These are phyloP conservation scores for Leptinotarsa defecta DNA, from an alignment of 1,140 invertebrate genomes.

Conservation along the genomic window DNA sequence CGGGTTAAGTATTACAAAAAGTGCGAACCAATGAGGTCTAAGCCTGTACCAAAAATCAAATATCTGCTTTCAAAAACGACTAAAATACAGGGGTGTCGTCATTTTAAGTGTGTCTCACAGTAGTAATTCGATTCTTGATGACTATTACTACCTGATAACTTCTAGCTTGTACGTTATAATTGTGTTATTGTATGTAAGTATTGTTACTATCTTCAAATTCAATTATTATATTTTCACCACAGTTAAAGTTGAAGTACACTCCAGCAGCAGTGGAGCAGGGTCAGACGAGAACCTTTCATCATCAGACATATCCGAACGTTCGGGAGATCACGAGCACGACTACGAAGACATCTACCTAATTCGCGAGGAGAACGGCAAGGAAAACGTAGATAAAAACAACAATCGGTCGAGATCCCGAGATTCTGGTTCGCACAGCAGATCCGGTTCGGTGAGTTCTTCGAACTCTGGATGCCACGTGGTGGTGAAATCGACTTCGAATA, in stretches of 20 bases:
- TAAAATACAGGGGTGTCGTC: too few relatives aligned
- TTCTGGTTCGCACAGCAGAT: slow-evolving; percentile 71
- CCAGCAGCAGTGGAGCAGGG: slow-evolving; percentile 63
- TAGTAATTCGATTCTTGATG: too few relatives aligned
- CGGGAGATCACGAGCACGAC: slow-evolving; percentile 66
- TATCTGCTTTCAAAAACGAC: too few relatives aligned
- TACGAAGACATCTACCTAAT: slow-evolving; percentile 77
- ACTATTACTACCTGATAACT: too few relatives aligned
- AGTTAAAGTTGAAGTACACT: slow-evolving; percentile 71
- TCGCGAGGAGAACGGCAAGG: slow-evolving; percentile 60
- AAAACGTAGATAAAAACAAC: slow-evolving; percentile 35
- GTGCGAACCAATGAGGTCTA: too few relatives aligned
- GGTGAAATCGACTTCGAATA: slow-evolving; percentile 43
- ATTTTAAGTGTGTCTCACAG: too few relatives aligned
- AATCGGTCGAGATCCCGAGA: slow-evolving; percentile 62
- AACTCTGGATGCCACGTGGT: slow-evolving; percentile 54
- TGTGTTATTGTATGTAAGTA: background rate
- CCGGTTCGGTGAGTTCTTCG: slow-evolving; percentile 63
- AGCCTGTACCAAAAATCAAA: too few relatives aligned
- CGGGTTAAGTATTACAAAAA: too few relatives aligned
- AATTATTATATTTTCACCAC: slow-evolving; percentile 42
- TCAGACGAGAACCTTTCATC: slow-evolving; percentile 65
- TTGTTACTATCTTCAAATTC: background rate
- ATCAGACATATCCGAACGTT: slow-evolving; percentile 59
- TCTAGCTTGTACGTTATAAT: too few relatives aligned